These are phyloP conservation scores for Malthinus flaveolus DNA, from an alignment of 2,888 invertebrate genomes.

Conservation along the genomic window DNA sequence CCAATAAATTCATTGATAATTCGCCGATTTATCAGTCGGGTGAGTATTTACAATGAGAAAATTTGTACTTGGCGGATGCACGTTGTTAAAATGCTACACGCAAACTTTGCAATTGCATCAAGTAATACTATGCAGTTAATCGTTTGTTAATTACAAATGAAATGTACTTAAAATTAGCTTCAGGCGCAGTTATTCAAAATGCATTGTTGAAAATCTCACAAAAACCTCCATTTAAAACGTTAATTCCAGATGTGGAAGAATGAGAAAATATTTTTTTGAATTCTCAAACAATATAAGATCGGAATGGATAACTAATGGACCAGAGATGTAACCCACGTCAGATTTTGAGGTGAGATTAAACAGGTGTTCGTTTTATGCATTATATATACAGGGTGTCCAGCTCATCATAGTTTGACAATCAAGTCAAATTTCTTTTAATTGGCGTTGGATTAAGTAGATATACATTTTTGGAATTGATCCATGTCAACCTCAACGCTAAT, in stretches of 20 bases:
- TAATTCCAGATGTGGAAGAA: no score
- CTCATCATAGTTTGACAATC: neutral
- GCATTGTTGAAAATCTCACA: no score
- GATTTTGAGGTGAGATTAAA: constrained; percentile 33
- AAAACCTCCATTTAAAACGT: no score
- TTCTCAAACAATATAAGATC: constrained; percentile 10
- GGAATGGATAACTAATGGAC: constrained; percentile 36
- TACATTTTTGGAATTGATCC: constrained; percentile 14
- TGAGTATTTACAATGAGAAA: constrained; percentile 29
- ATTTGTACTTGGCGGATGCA: constrained; percentile 33
- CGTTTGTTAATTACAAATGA: constrained; percentile 20
- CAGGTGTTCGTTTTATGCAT: constrained; percentile 23
- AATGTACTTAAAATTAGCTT: constrained; percentile 8
- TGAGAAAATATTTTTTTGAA: neutral
- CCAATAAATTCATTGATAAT: constrained; percentile 15
- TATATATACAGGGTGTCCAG: constrained; percentile 11
- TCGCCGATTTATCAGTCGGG: constrained; percentile 28
- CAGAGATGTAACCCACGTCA: constrained; percentile 33
- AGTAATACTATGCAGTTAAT: constrained; percentile 10
- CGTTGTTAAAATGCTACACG: constrained; percentile 33
- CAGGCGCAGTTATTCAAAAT: neutral
- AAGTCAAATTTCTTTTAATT: no score
- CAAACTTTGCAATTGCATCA: constrained; percentile 28
- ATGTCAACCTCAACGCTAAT: constrained; percentile 18
- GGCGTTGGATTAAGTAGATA: constrained; percentile 7